Evolutionary conservation across 2,888 invertebrate genomes (phyloP).

Genomic region (Sylvicola fuscatus): DNA sequence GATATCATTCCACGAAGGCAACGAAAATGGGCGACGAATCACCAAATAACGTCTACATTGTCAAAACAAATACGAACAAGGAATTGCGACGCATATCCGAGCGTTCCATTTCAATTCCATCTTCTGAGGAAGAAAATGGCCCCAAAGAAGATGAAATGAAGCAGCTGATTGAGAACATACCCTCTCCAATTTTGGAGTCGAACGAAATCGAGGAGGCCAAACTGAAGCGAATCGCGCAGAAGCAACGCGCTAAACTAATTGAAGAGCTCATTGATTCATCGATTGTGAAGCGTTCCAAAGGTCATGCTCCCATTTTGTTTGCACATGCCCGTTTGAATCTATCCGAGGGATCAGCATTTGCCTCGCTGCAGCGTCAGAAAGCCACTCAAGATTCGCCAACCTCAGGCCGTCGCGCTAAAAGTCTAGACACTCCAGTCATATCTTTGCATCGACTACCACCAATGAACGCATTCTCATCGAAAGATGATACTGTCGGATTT

Average conservation of each 20-base stretch:
- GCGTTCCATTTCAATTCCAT: conserved; percentile 52
- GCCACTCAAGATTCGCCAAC: conserved; percentile 54
- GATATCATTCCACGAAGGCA: no score
- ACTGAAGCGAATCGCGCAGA: conserved; percentile 8
- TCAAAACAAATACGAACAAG: conserved; percentile 15
- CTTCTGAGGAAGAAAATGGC: conserved; percentile 41
- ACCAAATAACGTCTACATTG: no score
- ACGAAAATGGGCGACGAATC: no score
- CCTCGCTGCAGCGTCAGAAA: conserved; percentile 51
- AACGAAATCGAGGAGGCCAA: conserved; percentile 24
- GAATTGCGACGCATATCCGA: conserved; percentile 51
- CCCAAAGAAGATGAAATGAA: background rate
- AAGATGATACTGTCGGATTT: conserved; percentile 68
- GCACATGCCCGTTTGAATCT: conserved; percentile 60
- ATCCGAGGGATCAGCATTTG: conserved; percentile 66
- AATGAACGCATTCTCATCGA: conserved; percentile 70
- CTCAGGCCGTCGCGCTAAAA: conserved; percentile 56
- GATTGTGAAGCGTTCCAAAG: conserved; percentile 41
- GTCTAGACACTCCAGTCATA: conserved; percentile 66
- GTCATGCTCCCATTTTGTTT: conserved; percentile 58
- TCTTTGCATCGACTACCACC: conserved; percentile 59
- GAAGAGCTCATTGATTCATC: conserved; percentile 49
- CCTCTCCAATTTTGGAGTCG: conserved; percentile 39
- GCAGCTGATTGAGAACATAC: conserved; percentile 34
- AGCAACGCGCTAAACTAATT: conserved; percentile 32